Evolutionary conservation across 2,797 vertebrate genomes (phyloP).

Genomic region (Enteromius treurensis): DNA sequence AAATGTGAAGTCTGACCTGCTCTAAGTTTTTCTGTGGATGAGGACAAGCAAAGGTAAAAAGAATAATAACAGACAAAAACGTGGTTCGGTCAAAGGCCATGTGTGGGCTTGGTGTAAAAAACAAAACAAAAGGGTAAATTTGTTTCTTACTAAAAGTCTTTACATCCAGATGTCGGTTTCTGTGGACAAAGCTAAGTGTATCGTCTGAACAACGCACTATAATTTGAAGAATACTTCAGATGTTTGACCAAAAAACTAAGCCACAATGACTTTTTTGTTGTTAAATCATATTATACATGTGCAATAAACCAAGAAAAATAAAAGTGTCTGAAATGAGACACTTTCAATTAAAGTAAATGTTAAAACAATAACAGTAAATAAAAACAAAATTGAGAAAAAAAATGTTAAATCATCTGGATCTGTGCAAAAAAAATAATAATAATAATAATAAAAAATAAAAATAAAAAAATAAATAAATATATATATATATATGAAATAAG

Average conservation of each 20-base stretch:
- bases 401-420: background rate
- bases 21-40: conserved; percentile 15
- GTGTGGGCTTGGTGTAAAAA: conserved; percentile 56
- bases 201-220: conserved; percentile 45
- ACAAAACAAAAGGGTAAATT: conserved; percentile 42
- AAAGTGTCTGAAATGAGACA: conserved; percentile 28
- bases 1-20: conserved; percentile 32
- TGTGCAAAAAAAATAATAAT: no score
- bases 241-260: conserved; percentile 51
- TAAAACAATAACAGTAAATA: no score
- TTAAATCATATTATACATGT: conserved; percentile 43
- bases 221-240: conserved; percentile 63
- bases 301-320: conserved; percentile 47
- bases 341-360: background rate
- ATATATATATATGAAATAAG: no score
- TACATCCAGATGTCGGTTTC: conserved; percentile 60
- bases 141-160: conserved; percentile 59
- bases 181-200: conserved; percentile 55
- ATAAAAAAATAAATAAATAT: no score
- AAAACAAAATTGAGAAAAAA: no score
- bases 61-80: conserved; percentile 16
- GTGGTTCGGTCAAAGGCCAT: background rate
- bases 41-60: background rate
- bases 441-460: no score
- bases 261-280: conserved; percentile 29